phyloP scores from a whole-genome alignment of 2,113 vertebrate species.

The Coptodon rendalli region DNA sequence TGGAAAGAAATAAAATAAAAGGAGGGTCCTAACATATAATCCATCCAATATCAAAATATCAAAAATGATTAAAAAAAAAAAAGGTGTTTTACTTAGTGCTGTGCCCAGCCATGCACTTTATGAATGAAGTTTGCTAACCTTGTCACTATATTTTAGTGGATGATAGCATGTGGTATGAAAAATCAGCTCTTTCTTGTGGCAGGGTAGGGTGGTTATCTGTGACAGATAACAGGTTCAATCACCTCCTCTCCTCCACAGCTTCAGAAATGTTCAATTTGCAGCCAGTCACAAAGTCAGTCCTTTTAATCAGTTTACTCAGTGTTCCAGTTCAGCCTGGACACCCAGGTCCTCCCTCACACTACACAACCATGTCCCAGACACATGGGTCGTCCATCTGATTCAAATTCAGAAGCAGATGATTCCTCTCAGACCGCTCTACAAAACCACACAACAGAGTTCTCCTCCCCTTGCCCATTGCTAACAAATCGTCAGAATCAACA shows the following conservation, averaged over 20 bases:
- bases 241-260: neutral
- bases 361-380: neutral
- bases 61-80: neutral
- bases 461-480: neutral
- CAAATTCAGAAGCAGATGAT: neutral
- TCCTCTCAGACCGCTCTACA: neutral
- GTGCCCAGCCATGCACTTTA: neutral
- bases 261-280: neutral
- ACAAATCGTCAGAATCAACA: neutral
- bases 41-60: neutral
- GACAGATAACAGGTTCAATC: neutral
- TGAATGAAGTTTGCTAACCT: neutral
- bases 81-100: neutral
- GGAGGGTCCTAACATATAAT: neutral
- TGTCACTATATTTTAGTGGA: neutral
- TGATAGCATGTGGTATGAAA: neutral
- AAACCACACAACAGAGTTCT: neutral
- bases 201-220: neutral
- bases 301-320: neutral
- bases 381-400: neutral
- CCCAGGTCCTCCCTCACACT: neutral
- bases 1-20: neutral
- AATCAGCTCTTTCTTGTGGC: neutral
- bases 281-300: accelerated
- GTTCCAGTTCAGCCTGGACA: neutral